Evolutionary conservation across 2,888 invertebrate genomes (phyloP), one percentile per base, ranked within the genome.

Genomic region (Hypercompe scribonia): DNA sequence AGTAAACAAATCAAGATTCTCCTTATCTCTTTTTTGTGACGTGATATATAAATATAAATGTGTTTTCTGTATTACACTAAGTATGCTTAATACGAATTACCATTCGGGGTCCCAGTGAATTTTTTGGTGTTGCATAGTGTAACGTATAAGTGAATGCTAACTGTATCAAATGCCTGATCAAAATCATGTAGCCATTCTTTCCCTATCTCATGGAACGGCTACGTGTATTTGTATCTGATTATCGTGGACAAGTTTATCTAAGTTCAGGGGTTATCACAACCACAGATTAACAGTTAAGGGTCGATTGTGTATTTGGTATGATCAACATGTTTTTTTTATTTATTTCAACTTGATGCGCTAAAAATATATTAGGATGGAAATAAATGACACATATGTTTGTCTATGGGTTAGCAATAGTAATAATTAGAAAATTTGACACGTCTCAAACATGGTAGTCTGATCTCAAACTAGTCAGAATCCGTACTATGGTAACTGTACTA

Each of bases 211-310:
- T 42, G 70, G 63, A 8, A 42, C 61, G 69, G 79, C 77, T 69
- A 77, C 84, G 78, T 79, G 83, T 65, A 72, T 33, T 66, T 66
- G 36, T 86, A 88, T 89, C 84, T 83, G 89, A 89, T 90, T 87
- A 89, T 89, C 88, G 71, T 67, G 68, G 71, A 67, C 34, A 54
- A 82, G 74, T 84, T 88, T 88, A 89, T 88, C 89, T 46, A 54
- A 72, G 90, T 84, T 90, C 87, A 88, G 73, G 63, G 75, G 79
- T 80, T 87, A 89, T 88, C 88, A 58, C 5, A 46, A 67, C 28
- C 39, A 61, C 31, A 78, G 81, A 84, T 85, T 81, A 85, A 74
- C 76, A 64, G 79, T 70, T 81, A 81, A 83, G 78, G 83, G 80
- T 83, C 78, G 80, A 72, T 76, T 77, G 68, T 72, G 72, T 75